These are phyloP conservation scores for Tetanocera ferruginea DNA, from an alignment of 2,888 invertebrate species.

Conservation along the genomic window DNA sequence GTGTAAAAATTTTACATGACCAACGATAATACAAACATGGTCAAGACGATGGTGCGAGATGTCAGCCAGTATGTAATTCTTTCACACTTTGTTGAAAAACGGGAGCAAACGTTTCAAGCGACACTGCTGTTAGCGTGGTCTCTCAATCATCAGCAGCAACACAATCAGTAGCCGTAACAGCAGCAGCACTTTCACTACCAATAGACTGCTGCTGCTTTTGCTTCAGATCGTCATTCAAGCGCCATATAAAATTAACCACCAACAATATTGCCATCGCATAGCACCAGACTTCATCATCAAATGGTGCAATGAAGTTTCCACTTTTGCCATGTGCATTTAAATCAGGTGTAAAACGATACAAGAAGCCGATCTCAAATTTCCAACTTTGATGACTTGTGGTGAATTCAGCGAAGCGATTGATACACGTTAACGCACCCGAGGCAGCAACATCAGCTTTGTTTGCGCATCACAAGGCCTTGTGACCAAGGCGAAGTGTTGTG, in stretches of 20 bases:
- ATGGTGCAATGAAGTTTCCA: constrained; percentile 65
- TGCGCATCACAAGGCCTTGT: constrained; percentile 62
- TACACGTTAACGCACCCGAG: constrained; percentile 62
- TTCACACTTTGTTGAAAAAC: constrained; percentile 66
- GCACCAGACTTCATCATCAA: constrained; percentile 61
- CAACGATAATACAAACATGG: constrained; percentile 60
- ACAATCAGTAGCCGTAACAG: background rate
- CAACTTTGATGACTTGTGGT: constrained; percentile 67
- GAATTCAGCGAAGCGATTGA: constrained; percentile 64
- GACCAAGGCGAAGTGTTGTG: constrained; percentile 62
- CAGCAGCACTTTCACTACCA: constrained; percentile 4
- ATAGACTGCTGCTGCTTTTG: background rate
- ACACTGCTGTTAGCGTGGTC: constrained; percentile 34
- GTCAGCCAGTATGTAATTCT: constrained; percentile 57
- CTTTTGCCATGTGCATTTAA: constrained; percentile 56
- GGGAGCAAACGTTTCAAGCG: constrained; percentile 59
- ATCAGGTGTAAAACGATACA: constrained; percentile 65
- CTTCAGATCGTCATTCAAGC: background rate
- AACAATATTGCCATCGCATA: constrained; percentile 50
- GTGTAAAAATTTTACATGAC: constrained; percentile 68
- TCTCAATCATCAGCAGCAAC: constrained; percentile 6
- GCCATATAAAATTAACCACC: constrained; percentile 57
- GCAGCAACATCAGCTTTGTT: constrained; percentile 67
- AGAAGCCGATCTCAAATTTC: constrained; percentile 64
- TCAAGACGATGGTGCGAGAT: constrained; percentile 59